Evolutionary conservation across 2,888 invertebrate genomes (phyloP), one percentile per base, ranked within the genome.

Genomic region (Hydropsyche betteni): DNA sequence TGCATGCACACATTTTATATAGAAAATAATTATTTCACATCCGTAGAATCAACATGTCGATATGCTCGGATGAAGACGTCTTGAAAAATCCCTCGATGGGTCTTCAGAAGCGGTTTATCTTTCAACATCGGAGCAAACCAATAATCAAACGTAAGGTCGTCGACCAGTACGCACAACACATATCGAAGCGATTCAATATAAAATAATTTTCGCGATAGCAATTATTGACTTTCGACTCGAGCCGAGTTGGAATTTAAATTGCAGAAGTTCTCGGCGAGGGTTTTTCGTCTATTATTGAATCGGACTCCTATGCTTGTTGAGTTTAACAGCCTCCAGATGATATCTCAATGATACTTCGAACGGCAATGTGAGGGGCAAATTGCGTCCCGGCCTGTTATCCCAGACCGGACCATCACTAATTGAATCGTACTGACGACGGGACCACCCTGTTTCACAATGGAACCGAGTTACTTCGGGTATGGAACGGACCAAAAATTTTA

Each of bases 381-480:
- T 70, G 53, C n/a, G 34, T 69, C 50, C 34, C 64, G 64, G n/a
- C 34, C 64, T 64, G 64, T 64, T 64, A 24, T 64, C 64, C 64
- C 16, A n/a, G 70, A n/a, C 70, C 16, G 72, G 36, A 33, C 58
- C 61, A 36, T 72, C 61, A 74, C 78, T 78, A 77, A 78, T 78
- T 78, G 78, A 78, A 78, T 69, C 55, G 77, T 77, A 74, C 76
- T 77, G 78, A 77, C 75, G 74, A 50, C 68, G 34, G 53, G 78
- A 78, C 78, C 78, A 78, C 78, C 78, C 78, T 76, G 78, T 70
- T 69, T 71, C 72, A 69, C 76, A 73, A 61, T 72, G 72, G 72
- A 72, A 36, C 34, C 38, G 64, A 71, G 16, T 14, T 24, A 44
- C 8, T 12, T 36, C 33, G 16, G 16, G 16, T 58, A 75, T 64